Evolutionary conservation across 2,113 vertebrate species (phyloP).

Genomic region (Spea multiplicata): DNA sequence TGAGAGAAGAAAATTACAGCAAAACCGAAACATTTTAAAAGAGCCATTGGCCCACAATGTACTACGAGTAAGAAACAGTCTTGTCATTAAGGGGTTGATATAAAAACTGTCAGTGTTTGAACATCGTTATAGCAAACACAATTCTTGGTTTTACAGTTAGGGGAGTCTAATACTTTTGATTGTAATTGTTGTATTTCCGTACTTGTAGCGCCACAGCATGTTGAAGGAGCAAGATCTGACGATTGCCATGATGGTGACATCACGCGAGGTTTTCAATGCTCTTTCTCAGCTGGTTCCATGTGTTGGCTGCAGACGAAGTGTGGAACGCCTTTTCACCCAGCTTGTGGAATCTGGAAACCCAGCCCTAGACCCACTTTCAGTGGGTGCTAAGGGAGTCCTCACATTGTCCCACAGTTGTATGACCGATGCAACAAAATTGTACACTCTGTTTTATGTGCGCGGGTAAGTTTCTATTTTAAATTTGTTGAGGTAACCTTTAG

Average conservation of each 20-base stretch:
- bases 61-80: too few species aligned
- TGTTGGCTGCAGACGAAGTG: constrained; percentile 92
- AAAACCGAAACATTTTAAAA: too few species aligned
- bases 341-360: constrained; percentile 91
- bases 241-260: constrained; percentile 89
- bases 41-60: too few species aligned
- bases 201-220: constrained; percentile 81
- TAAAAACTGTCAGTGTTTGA: too few species aligned
- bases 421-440: constrained; percentile 88
- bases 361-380: constrained; percentile 87
- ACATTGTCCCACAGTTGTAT: constrained; percentile 86
- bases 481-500: not conserved
- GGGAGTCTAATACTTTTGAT: too few species aligned
- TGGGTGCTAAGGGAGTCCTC: constrained; percentile 85
- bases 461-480: constrained; percentile 71
- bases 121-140: too few species aligned
- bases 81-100: too few species aligned
- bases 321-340: constrained; percentile 93
- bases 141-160: too few species aligned
- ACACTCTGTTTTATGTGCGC: constrained; percentile 89
- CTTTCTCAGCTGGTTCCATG: constrained; percentile 93
- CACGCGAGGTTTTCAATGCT: constrained; percentile 82
- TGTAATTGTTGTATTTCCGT: not conserved
- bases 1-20: too few species aligned
- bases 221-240: constrained; percentile 87